A percentile compares a stretch with the other conserved stretches of the same genome.
Evolutionary conservation across 2,113 vertebrate species (phyloP).

Genomic region (Seriola aureovittata): DNA sequence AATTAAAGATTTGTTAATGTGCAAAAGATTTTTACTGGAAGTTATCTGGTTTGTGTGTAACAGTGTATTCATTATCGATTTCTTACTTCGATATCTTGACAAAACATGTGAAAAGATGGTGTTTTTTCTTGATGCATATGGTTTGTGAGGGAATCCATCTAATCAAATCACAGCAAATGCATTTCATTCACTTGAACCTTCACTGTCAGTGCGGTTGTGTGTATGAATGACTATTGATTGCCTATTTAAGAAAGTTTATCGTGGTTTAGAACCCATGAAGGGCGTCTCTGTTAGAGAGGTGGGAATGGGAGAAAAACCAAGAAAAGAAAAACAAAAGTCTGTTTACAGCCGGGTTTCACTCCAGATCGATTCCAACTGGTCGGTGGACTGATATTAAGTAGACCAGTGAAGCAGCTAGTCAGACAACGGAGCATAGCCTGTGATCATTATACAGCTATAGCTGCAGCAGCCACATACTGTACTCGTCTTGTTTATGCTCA

Average conservation of each 20-base stretch:
- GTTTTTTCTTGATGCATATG: neutral
- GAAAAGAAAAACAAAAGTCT: constrained; percentile 36
- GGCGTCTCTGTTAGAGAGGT: neutral
- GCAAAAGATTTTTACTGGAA: neutral
- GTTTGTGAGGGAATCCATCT: neutral
- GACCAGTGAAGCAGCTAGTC: constrained; percentile 77
- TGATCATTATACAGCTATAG: constrained; percentile 53
- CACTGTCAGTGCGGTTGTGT: neutral
- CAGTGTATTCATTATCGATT: neutral
- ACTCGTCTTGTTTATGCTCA: constrained; percentile 7
- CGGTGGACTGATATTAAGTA: constrained; percentile 62
- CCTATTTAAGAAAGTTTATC: constrained; percentile 15
- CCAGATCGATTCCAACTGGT: constrained; percentile 62
- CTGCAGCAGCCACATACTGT: constrained; percentile 14
- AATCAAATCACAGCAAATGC: constrained; percentile 3
- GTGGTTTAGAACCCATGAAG: neutral
- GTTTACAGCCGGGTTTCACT: constrained; percentile 57
- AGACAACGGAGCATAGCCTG: constrained; percentile 57
- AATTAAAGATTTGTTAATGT: constrained; percentile 1
- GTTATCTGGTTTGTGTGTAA: too few relatives aligned
- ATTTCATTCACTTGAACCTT: neutral
- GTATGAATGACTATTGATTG: neutral
- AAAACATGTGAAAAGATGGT: neutral
- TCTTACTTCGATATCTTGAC: neutral
- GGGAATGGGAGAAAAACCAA: constrained; percentile 31